phyloP scores from a whole-genome alignment of 2,797 vertebrate species.

The Margarornis squamiger region DNA sequence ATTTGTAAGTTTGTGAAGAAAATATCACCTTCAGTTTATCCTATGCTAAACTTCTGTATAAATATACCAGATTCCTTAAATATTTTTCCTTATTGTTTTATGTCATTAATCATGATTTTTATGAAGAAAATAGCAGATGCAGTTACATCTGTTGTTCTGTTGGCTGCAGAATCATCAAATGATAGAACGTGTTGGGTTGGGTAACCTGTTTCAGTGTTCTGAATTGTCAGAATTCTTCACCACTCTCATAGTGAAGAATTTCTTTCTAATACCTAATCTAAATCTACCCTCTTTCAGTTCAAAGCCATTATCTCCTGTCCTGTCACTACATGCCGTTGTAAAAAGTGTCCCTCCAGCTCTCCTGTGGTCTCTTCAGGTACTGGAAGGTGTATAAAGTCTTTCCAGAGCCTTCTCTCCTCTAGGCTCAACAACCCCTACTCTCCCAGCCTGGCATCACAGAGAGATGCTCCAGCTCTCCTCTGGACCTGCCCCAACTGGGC shows the following conservation, averaged over 20 bases:
- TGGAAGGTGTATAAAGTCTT: neutral
- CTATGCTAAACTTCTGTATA: neutral
- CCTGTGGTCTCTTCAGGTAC: neutral
- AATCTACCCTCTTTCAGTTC: neutral
- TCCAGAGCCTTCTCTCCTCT: neutral
- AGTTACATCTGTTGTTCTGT: neutral
- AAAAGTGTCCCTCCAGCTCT: neutral
- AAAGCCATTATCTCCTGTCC: neutral
- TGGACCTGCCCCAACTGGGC: neutral
- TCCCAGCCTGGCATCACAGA: neutral
- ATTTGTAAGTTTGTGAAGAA: neutral
- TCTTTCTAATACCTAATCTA: accelerated
- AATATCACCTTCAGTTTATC: neutral
- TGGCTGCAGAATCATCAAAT: neutral
- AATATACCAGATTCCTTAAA: neutral
- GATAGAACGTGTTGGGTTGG: neutral
- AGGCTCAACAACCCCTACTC: neutral
- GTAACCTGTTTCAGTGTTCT: neutral
- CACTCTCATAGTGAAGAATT: neutral
- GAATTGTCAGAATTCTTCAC: neutral
- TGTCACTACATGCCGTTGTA: neutral
- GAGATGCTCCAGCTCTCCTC: neutral
- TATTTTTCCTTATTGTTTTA: neutral
- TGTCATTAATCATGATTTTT: neutral
- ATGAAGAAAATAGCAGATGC: neutral